A percentile compares a stretch with the other conserved stretches of the same genome.
Evolutionary conservation across 2,113 vertebrate species (phyloP).

Genomic region (Bufo bufo): DNA sequence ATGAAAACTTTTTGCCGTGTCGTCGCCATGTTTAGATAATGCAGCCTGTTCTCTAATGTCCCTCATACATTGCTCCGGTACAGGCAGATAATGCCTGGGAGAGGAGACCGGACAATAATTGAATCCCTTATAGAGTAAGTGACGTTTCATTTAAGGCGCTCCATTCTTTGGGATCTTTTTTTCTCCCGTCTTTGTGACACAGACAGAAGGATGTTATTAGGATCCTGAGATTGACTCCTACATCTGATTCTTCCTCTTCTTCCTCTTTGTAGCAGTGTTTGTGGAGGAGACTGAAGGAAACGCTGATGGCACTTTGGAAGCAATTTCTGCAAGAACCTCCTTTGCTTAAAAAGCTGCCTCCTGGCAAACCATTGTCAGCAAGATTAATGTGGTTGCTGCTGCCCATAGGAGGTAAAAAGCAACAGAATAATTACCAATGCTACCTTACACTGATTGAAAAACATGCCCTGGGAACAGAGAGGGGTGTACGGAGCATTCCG

Average conservation of each 20-base stretch:
- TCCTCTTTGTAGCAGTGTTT: not conserved
- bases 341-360: slow-evolving; percentile 54
- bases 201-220: not conserved
- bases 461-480: slow-evolving; percentile 19
- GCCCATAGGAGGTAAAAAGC: slow-evolving; percentile 42
- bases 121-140: not conserved
- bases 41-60: too few relatives aligned
- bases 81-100: not conserved
- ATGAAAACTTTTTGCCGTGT: too few relatives aligned
- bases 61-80: not conserved
- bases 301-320: slow-evolving; percentile 37
- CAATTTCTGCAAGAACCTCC: slow-evolving; percentile 52
- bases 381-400: slow-evolving; percentile 49
- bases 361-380: slow-evolving; percentile 48
- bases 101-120: not conserved
- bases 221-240: not conserved
- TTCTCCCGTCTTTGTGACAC: not conserved
- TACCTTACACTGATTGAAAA: slow-evolving; percentile 47
- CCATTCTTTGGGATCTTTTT: not conserved
- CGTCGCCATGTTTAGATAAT: too few relatives aligned
- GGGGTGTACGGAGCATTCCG: not conserved
- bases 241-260: not conserved
- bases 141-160: not conserved
- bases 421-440: slow-evolving; percentile 43
- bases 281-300: slow-evolving; percentile 26